phyloP scores from a whole-genome alignment of 2,888 invertebrate species.

The Sphaeridia pumilis region DNA sequence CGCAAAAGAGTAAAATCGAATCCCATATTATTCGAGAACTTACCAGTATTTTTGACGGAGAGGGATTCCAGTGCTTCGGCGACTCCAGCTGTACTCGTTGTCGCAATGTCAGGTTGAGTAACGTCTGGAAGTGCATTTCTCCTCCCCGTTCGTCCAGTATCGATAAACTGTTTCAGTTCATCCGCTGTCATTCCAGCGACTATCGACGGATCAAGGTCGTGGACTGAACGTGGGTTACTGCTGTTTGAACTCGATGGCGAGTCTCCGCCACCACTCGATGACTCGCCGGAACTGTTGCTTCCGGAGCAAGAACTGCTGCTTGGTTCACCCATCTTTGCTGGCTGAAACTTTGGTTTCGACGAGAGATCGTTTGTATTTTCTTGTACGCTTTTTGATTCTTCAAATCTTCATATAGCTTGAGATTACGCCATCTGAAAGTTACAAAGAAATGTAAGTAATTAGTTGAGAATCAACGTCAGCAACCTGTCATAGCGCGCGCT shows the following conservation, averaged over 20 bases:
- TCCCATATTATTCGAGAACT: too few relatives aligned
- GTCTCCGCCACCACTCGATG: too few relatives aligned
- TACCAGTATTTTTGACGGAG: constrained; percentile 24
- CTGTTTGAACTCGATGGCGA: too few relatives aligned
- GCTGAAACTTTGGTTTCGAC: too few relatives aligned
- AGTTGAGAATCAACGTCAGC: neutral
- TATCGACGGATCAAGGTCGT: constrained; percentile 40
- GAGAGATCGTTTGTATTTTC: neutral
- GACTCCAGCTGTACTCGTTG: constrained; percentile 59
- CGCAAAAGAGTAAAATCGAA: neutral
- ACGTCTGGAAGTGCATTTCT: constrained; percentile 82
- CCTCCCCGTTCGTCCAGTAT: constrained; percentile 73
- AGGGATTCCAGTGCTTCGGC: constrained; percentile 62
- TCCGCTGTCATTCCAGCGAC: constrained; percentile 42
- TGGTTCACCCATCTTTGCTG: too few relatives aligned
- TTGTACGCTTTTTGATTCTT: constrained; percentile 13
- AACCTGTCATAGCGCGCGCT: neutral
- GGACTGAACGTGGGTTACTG: neutral
- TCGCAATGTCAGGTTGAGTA: constrained; percentile 56
- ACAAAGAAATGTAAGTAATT: neutral
- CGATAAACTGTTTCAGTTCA: constrained; percentile 59
- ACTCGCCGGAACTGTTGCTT: too few relatives aligned
- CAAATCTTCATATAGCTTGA: constrained; percentile 36
- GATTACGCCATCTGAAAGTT: neutral
- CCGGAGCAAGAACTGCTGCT: too few relatives aligned